These are phyloP conservation scores for Epirrita christyi DNA, from an alignment of 2,888 invertebrate genomes.

Conservation along the genomic window DNA sequence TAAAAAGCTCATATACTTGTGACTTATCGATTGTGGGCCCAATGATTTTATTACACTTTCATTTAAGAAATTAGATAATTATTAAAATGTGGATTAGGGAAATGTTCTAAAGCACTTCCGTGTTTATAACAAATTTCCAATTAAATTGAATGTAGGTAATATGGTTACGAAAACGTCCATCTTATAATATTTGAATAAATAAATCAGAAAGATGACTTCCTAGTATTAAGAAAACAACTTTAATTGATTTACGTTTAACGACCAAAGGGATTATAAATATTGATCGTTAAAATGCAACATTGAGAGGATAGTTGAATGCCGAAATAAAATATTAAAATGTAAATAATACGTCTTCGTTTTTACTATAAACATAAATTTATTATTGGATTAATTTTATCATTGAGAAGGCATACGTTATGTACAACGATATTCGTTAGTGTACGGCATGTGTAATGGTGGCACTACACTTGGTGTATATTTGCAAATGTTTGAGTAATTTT, in stretches of 20 bases:
- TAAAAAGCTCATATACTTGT: background rate
- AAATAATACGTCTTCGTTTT: conserved; percentile 5
- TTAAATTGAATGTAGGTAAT: conserved; percentile 34
- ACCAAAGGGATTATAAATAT: conserved; percentile 26
- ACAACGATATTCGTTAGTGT: too few relatives aligned
- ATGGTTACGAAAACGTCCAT: conserved; percentile 26
- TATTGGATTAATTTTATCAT: background rate
- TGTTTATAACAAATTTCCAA: conserved; percentile 31
- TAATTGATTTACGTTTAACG: conserved; percentile 41
- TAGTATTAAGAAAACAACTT: conserved; percentile 32
- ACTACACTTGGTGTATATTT: too few relatives aligned
- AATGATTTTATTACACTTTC: conserved; percentile 5
- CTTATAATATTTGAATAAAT: conserved; percentile 41
- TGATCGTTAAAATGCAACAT: conserved; percentile 21
- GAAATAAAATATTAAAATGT: conserved; percentile 27
- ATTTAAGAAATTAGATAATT: conserved; percentile 12
- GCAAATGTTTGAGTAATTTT: too few relatives aligned
- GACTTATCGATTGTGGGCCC: background rate
- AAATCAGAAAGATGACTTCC: conserved; percentile 31
- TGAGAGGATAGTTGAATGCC: conserved; percentile 14
- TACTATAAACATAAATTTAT: conserved; percentile 3
- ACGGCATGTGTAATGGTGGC: too few relatives aligned
- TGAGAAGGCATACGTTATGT: background rate
- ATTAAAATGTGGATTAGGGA: background rate
- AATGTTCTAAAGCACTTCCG: conserved; percentile 18